A percentile compares a stretch with the other conserved stretches of the same genome.
These are phyloP conservation scores for Venustaconcha ellipsiformis DNA, from an alignment of 1,140 invertebrate genomes.

Conservation along the genomic window DNA sequence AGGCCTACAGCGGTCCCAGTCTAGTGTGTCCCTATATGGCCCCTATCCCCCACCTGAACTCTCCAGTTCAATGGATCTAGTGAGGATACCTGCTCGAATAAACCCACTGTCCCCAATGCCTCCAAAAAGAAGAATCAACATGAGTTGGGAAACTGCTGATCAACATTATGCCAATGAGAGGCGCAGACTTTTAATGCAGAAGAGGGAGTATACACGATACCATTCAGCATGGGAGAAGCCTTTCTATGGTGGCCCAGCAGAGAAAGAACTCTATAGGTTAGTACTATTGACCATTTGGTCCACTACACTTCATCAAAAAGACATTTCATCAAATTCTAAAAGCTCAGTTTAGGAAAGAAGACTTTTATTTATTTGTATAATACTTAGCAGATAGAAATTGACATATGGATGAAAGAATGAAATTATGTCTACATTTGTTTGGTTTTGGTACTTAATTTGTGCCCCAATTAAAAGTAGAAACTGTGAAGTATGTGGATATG, in stretches of 20 bases:
- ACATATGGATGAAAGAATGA: neutral
- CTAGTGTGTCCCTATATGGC: slow-evolving; percentile 44
- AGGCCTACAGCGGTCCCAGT: slow-evolving; percentile 29
- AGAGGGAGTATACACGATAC: slow-evolving; percentile 61
- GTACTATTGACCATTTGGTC: neutral
- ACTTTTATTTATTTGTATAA: neutral
- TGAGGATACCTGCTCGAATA: slow-evolving; percentile 53
- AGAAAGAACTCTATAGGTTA: slow-evolving; percentile 66
- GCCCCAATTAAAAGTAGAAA: too few species aligned
- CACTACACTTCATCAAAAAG: neutral
- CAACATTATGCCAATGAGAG: slow-evolving; percentile 66
- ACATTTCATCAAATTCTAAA: neutral
- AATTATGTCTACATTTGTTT: neutral
- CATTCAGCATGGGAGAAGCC: slow-evolving; percentile 65
- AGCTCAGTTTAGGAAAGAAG: neutral
- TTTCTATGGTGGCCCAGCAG: slow-evolving; percentile 65
- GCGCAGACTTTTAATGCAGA: slow-evolving; percentile 60
- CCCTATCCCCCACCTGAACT: slow-evolving; percentile 60
- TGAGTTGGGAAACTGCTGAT: slow-evolving; percentile 61
- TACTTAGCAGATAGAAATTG: neutral
- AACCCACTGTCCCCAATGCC: slow-evolving; percentile 60
- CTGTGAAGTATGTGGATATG: too few species aligned
- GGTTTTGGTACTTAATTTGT: too few species aligned
- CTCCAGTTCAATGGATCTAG: slow-evolving; percentile 49
- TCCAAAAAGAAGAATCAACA: slow-evolving; percentile 55